Percentiles rank a stretch among this genome's conserved stretches.
These are phyloP conservation scores for Eugnorisma glareosa DNA, from an alignment of 2,888 invertebrate genomes.

Conservation along the genomic window DNA sequence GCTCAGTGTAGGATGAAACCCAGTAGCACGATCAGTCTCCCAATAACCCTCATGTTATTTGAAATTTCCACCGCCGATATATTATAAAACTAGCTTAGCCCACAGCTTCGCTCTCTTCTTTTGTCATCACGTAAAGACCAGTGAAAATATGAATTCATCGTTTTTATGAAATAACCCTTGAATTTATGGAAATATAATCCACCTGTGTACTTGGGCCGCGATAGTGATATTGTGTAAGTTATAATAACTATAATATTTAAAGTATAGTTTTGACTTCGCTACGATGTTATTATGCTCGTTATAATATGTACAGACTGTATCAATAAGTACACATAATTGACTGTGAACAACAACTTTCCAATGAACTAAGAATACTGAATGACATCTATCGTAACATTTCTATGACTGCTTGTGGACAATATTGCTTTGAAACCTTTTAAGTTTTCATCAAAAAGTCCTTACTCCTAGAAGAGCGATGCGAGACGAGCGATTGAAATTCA, in stretches of 20 bases:
- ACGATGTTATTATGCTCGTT: too few species aligned
- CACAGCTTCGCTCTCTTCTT: neutral
- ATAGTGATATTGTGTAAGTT: neutral
- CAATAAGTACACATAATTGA: constrained; percentile 42
- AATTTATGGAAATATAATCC: neutral
- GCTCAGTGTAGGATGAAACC: neutral
- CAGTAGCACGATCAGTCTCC: neutral
- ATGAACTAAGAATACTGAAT: constrained; percentile 63
- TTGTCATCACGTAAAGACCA: neutral
- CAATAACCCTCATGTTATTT: neutral
- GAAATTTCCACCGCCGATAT: neutral
- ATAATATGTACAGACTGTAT: neutral
- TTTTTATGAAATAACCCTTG: neutral
- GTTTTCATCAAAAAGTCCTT: constrained; percentile 86
- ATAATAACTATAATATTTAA: neutral
- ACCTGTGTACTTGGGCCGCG: neutral
- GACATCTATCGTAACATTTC: constrained; percentile 78
- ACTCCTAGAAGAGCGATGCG: constrained; percentile 72
- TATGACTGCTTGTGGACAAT: constrained; percentile 82
- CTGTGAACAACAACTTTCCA: constrained; percentile 52
- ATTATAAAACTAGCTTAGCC: neutral
- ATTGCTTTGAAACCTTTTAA: constrained; percentile 88
- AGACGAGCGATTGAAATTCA: constrained; percentile 64
- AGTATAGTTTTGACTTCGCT: neutral
- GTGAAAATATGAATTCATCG: neutral